Base-by-base conservation (phyloP, 2,888 invertebrate species). In the Frankliniella intonsa region DNA sequence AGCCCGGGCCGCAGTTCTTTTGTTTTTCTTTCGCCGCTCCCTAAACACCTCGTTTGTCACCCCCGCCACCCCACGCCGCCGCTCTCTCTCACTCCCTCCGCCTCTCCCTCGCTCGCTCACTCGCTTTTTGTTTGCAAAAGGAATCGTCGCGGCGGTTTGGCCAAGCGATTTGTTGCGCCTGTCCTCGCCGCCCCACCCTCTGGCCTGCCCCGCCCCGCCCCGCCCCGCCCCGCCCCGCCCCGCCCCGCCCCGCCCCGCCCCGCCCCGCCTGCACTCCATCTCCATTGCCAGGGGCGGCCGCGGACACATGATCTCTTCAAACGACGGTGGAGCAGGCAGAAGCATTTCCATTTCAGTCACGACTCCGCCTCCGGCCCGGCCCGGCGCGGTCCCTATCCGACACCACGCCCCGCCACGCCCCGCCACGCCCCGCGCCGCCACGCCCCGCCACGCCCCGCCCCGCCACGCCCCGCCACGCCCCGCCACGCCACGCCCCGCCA, bases 291-390 rank as follows among this genome's bases (percentile, higher is more conserved):
- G 14, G 0, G 38, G 38, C 38, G 17, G 55, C 22, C 69, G 69
- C 22, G 22, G 22, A 69, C 69, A 69, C 69, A 69, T 69, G 69
- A 69, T 69, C 69, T 69, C 69, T 69, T 69, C 69, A 22, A 22
- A 9, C 69, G 69, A 5, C 38, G 38, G 38, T 5, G 38, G 38
- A 38, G n/a, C n/a, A n/a, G 5, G 38, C 38, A 38, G 38, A 38
- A 38, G 69, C 69, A 69, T 69, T 69, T 69, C 69, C 69, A 69
- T 69, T 69, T 69, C 69, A 69, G 69, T 69, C 69, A 69, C 69
- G 69, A 69, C 69, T 69, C 38, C 5, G 38, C 38, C 38, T 38
- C 38, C 38, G 38, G 38, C 38, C 38, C 38, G 38, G 38, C 38
- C 38, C 38, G 38, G 38, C 38, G 62, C 62, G 17, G 62, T 14